phyloP scores from a whole-genome alignment of 2,113 vertebrate species.

The Crocuta crocuta region DNA sequence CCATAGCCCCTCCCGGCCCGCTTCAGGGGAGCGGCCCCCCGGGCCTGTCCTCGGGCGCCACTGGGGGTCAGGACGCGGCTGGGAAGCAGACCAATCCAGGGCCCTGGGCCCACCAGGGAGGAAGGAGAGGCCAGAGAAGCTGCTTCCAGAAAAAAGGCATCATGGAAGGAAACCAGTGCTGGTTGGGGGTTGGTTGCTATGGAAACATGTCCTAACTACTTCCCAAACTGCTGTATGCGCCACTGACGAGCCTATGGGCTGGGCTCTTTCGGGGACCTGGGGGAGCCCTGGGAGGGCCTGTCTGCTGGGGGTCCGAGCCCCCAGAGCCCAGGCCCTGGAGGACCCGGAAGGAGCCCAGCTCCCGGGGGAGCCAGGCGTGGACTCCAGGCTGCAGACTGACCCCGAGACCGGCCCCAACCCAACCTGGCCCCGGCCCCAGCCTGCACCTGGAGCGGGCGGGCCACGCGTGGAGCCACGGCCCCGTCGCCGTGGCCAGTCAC shows the following conservation, averaged over 20 bases:
- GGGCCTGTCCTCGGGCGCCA: background rate
- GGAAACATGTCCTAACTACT: slow-evolving; percentile 80
- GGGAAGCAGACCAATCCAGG: background rate
- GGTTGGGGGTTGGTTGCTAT: slow-evolving; percentile 80
- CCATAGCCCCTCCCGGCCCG: background rate
- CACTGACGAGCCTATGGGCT: slow-evolving; percentile 54
- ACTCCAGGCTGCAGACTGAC: background rate
- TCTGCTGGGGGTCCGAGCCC: background rate
- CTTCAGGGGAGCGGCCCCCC: background rate
- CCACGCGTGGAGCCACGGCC: background rate
- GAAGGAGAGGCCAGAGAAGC: slow-evolving; percentile 56
- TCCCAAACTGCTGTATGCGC: slow-evolving; percentile 75
- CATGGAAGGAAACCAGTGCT: slow-evolving; percentile 52
- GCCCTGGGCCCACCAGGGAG: slow-evolving; percentile 6
- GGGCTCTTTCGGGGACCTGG: slow-evolving; percentile 46
- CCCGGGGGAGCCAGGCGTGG: background rate
- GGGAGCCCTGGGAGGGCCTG: background rate
- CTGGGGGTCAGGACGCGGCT: background rate
- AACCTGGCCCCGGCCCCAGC: background rate
- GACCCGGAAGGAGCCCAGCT: background rate
- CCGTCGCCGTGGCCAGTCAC: background rate
- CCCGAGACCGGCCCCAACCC: background rate
- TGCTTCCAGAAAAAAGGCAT: slow-evolving; percentile 77
- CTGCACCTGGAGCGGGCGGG: background rate
- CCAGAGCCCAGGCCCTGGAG: background rate